A percentile compares a stretch with the other conserved stretches of the same genome.
Conservation (phyloP, 1,140 invertebrate genomes). For the Polypedilum vanderplanki region DNA sequence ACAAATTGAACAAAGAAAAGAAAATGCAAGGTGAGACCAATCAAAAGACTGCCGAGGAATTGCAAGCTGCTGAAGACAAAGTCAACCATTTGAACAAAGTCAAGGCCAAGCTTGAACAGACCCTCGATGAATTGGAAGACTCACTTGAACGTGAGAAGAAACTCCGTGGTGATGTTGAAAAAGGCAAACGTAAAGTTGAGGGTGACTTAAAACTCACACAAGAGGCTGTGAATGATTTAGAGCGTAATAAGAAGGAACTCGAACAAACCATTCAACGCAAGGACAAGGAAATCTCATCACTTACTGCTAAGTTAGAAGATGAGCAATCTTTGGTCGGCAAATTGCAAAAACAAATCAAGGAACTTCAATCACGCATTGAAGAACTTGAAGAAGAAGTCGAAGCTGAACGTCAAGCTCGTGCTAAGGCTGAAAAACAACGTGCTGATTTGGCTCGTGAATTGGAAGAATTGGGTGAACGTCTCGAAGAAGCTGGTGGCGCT, state of each 20-base stretch:
- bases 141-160: constrained; percentile 98
- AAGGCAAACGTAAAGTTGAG: constrained; percentile 93
- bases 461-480: constrained; percentile 92
- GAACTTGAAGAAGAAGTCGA: constrained; percentile 98
- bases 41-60: constrained; percentile 93
- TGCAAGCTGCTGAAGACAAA: constrained; percentile 97
- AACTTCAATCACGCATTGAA: constrained; percentile 93
- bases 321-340: constrained; percentile 94
- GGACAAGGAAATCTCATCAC: constrained; percentile 91
- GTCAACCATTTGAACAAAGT: constrained; percentile 99
- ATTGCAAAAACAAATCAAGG: constrained; percentile 97
- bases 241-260: constrained; percentile 95
- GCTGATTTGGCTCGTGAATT: constrained; percentile 92
- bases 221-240: constrained; percentile 94
- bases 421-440: constrained; percentile 97
- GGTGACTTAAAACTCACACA: constrained; percentile 97
- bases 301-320: constrained; percentile 95
- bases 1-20: constrained; percentile 99
- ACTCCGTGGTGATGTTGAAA: constrained; percentile 94
- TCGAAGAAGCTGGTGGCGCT: constrained; percentile 98
- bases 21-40: constrained; percentile 91
- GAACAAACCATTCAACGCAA: constrained; percentile 95
- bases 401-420: constrained; percentile 90
- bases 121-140: constrained; percentile 95
- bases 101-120: constrained; percentile 96